phyloP scores from a whole-genome alignment of 1,140 invertebrate genomes.

The Leptestheria dahalacensis region DNA sequence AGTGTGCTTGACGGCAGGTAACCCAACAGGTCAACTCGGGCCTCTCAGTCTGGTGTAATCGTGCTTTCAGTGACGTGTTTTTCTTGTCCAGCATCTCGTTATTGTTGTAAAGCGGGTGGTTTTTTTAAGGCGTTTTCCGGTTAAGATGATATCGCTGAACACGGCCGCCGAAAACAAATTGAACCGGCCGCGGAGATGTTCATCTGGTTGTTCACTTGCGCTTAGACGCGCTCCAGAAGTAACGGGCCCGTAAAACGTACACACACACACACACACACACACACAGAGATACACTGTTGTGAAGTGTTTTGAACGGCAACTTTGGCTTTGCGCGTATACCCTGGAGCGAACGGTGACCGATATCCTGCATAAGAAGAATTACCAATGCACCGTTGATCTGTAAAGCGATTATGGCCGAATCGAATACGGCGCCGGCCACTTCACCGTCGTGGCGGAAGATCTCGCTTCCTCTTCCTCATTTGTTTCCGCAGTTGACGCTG shows the following conservation, averaged over 20 bases:
- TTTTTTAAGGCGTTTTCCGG: not conserved
- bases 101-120: not conserved
- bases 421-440: not conserved
- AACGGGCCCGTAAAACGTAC: no score
- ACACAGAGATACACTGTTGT: no score
- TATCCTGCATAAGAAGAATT: not conserved
- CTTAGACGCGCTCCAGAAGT: no score
- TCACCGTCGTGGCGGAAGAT: conserved; percentile 5
- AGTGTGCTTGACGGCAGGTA: not conserved
- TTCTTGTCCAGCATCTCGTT: not conserved
- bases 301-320: no score
- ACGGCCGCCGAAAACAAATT: no score
- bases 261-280: no score
- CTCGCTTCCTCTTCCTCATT: conserved; percentile 4
- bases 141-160: no score
- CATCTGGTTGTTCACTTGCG: no score
- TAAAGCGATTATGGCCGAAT: conserved; percentile 1
- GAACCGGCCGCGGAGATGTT: no score
- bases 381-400: not conserved
- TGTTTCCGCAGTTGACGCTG: conserved; percentile 6
- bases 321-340: no score
- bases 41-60: not conserved
- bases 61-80: not conserved
- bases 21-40: not conserved
- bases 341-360: not conserved